Base-by-base conservation (phyloP, 2,113 vertebrate species). In the Manacus vitellinus region DNA sequence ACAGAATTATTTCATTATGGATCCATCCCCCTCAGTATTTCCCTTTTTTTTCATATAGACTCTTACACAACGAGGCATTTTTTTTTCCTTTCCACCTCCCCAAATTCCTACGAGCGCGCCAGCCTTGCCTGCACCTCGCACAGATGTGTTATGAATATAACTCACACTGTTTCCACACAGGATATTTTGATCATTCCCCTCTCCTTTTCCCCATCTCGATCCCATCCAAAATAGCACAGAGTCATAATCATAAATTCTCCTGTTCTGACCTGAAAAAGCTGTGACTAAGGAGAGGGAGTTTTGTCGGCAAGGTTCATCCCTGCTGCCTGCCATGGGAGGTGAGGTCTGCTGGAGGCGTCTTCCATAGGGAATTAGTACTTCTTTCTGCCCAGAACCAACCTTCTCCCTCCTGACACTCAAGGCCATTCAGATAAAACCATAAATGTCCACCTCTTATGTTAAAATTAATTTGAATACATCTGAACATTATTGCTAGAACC, bases 91-190 rank as follows among this genome's bases (percentile, higher is more conserved):
- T 96, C 80, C 77, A 91, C 11, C 67, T 92, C 90, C 70, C 68
- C 62, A 65, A 96, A 98, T 97, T 97, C 95, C 96, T 88, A 76
- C 14, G 10, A 71, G 90, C 4, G n/a, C 79, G 88, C 81, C 88
- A 92, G 62, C 59, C 86, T 94, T 6, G 49, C 37, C 88, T 95
- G 96, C 92, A 94, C 84, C 96, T 96, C 65, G 63, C 95, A 95
- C 95, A 97, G 97, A 95, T 96, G 93, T 93, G 88, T 91, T 95
- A 97, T 92, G 91, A 96, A 96, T 95, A 97, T 96, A 98, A 97
- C 97, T 97, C 74, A 4, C 31, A 33, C 83, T 85, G 19, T 95
- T 92, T 96, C 95, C 96, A 95, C 74, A 87, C 76, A 86, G 70
- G 46, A 77, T 46, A 91, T 96, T 96, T 94, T 71, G 24, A 86